Evolutionary conservation across 2,797 vertebrate species (phyloP).

Genomic region (Ctenopoma kingsleyae): DNA sequence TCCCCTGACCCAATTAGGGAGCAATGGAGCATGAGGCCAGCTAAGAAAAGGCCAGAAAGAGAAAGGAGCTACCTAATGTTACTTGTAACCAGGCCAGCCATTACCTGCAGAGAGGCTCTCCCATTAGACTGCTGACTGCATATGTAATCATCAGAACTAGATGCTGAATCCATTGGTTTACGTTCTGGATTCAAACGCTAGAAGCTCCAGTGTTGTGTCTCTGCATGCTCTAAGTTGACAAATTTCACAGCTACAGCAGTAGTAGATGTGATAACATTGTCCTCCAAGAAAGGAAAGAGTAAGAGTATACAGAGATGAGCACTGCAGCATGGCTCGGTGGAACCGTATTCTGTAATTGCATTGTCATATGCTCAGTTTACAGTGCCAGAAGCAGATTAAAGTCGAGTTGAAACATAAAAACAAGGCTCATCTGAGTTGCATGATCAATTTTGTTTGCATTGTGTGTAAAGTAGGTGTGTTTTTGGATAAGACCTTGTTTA

Average conservation of each 20-base stretch:
- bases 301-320: slow-evolving; percentile 24
- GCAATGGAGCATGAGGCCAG: slow-evolving; percentile 79
- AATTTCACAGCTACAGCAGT: slow-evolving; percentile 43
- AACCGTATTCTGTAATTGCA: slow-evolving; percentile 60
- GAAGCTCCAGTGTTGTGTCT: slow-evolving; percentile 15
- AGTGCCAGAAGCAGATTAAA: slow-evolving; percentile 72
- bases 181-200: slow-evolving; percentile 19
- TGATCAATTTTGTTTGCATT: slow-evolving; percentile 59
- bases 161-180: slow-evolving; percentile 33
- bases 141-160: slow-evolving; percentile 55
- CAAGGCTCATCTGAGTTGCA: slow-evolving; percentile 48
- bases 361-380: slow-evolving; percentile 64
- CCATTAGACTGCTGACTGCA: slow-evolving; percentile 60
- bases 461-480: slow-evolving; percentile 58
- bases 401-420: slow-evolving; percentile 54
- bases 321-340: slow-evolving; percentile 48
- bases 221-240: slow-evolving; percentile 5
- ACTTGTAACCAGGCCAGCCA: slow-evolving; percentile 64
- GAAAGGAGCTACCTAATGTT: slow-evolving; percentile 72
- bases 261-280: slow-evolving; percentile 58
- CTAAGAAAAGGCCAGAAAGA: slow-evolving; percentile 72
- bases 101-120: slow-evolving; percentile 67
- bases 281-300: slow-evolving; percentile 22
- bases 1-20: slow-evolving; percentile 87
- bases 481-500: slow-evolving; percentile 66